These are phyloP conservation scores for Thecocarcelia acutangulata DNA, from an alignment of 2,888 invertebrate genomes.

Conservation along the genomic window DNA sequence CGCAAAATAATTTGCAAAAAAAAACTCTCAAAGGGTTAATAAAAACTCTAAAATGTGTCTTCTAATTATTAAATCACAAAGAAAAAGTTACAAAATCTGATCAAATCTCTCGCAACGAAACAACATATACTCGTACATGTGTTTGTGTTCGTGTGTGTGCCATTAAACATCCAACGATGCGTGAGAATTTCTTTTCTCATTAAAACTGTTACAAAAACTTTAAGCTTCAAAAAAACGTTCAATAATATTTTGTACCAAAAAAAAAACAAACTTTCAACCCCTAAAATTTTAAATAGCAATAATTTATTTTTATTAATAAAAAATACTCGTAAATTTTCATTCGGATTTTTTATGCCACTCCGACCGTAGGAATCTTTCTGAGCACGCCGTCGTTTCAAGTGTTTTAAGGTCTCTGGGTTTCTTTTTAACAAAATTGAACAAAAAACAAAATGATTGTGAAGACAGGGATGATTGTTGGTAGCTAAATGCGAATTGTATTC, in stretches of 20 bases:
- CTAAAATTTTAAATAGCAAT: slow-evolving; percentile 37
- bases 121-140: background rate
- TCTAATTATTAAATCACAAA: slow-evolving; percentile 25
- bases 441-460: slow-evolving; percentile 6
- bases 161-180: slow-evolving; percentile 60
- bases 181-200: slow-evolving; percentile 60
- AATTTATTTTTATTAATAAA: slow-evolving; percentile 40
- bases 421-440: slow-evolving; percentile 33
- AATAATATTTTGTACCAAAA: slow-evolving; percentile 17
- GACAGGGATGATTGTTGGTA: slow-evolving; percentile 59
- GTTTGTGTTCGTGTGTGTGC: slow-evolving; percentile 3
- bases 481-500: slow-evolving; percentile 27
- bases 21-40: slow-evolving; percentile 30
- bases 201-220: slow-evolving; percentile 33
- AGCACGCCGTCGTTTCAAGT: slow-evolving; percentile 63
- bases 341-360: slow-evolving; percentile 40
- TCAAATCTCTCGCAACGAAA: slow-evolving; percentile 38
- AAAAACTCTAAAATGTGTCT: slow-evolving; percentile 5
- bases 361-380: slow-evolving; percentile 61
- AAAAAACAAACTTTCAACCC: slow-evolving; percentile 49
- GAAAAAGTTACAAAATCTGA: slow-evolving; percentile 39
- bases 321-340: slow-evolving; percentile 27
- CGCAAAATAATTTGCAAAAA: background rate
- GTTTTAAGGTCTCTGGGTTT: slow-evolving; percentile 58
- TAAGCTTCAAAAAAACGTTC: slow-evolving; percentile 49